Conservation (phyloP, 2,797 vertebrate species). For the Crenichthys baileyi region DNA sequence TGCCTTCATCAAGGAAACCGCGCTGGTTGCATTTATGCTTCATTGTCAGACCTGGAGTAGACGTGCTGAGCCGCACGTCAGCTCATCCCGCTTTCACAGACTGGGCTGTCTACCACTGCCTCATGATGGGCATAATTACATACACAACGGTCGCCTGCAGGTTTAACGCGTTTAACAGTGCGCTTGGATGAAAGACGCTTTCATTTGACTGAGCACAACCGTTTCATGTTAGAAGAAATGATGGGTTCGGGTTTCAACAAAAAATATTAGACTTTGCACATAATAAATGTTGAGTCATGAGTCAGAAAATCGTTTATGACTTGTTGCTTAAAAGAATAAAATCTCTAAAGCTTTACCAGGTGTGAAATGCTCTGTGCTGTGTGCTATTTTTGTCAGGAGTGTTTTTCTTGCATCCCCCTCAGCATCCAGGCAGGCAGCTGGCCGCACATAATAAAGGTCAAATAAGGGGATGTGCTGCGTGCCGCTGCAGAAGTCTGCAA, state of each 20-base stretch:
- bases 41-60: neutral
- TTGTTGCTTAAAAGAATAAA: neutral
- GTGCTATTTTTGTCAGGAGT: no score
- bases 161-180: constrained; percentile 1
- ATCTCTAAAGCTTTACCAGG: neutral
- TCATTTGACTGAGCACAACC: no score
- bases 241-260: no score
- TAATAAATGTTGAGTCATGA: constrained; percentile 1
- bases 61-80: constrained; percentile 52
- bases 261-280: neutral
- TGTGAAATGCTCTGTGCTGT: neutral
- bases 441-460: neutral
- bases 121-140: constrained; percentile 16
- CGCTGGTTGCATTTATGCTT: neutral
- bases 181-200: neutral
- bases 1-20: neutral
- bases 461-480: neutral
- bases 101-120: constrained; percentile 23
- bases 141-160: neutral
- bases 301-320: neutral
- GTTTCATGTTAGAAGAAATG: neutral
- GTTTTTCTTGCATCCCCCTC: neutral
- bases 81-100: constrained; percentile 10
- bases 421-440: neutral
- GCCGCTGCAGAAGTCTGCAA: neutral